phyloP scores from a whole-genome alignment of 2,797 vertebrate genomes.

The Sciurus carolinensis region DNA sequence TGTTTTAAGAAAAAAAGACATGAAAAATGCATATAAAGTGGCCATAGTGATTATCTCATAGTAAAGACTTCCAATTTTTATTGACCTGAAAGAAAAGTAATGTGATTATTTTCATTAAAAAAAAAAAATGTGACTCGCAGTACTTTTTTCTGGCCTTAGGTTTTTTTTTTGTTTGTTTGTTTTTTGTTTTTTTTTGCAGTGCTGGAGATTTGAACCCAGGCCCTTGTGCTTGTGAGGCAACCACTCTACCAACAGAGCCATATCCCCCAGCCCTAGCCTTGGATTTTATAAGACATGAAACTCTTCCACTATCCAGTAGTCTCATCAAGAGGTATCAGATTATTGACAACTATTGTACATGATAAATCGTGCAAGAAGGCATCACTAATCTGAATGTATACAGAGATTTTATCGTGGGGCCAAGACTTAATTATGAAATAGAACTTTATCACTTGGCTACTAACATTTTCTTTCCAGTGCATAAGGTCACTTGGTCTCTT shows the following conservation, averaged over 20 bases:
- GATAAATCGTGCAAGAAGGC: neutral
- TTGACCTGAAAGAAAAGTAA: neutral
- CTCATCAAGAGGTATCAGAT: accelerated
- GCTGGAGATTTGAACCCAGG: too few relatives aligned
- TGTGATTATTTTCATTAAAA: neutral
- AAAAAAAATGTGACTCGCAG: neutral
- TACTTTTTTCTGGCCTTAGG: neutral
- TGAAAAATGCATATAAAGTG: neutral
- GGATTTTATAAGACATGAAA: neutral
- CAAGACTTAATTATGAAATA: neutral
- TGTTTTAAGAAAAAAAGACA: neutral
- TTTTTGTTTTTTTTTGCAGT: too few relatives aligned
- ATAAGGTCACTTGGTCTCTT: neutral
- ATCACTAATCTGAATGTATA: neutral
- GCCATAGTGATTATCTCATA: neutral
- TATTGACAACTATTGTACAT: neutral
- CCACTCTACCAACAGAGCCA: too few relatives aligned
- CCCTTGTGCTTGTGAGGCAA: too few relatives aligned
- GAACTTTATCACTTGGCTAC: neutral
- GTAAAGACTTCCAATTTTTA: neutral
- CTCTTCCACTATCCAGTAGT: neutral
- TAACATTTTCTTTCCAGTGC: neutral
- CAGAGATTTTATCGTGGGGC: neutral
- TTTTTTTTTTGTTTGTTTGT: too few relatives aligned
- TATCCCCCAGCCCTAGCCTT: neutral